These are phyloP conservation scores for Bellardia pandia DNA, from an alignment of 2,888 invertebrate species.

Conservation along the genomic window DNA sequence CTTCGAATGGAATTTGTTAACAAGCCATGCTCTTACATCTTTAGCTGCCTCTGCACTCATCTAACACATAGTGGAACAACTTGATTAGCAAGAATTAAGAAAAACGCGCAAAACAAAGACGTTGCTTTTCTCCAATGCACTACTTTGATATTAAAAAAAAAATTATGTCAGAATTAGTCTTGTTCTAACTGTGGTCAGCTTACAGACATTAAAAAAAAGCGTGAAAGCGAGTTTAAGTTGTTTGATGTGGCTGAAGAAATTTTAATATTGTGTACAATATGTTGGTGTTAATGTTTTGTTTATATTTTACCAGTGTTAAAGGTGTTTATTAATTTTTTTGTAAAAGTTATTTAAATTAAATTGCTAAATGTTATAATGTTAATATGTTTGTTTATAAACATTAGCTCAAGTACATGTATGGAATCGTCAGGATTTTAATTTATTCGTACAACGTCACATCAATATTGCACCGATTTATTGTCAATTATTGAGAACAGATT, in stretches of 20 bases:
- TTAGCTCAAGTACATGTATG: constrained; percentile 48
- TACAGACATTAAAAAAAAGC: constrained; percentile 5
- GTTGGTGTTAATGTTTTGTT: constrained; percentile 5
- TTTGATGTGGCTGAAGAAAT: not conserved
- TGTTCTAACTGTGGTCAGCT: constrained; percentile 42
- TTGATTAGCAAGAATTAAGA: constrained; percentile 33
- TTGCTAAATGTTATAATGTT: not conserved
- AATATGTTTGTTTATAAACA: constrained; percentile 14
- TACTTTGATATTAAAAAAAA: constrained; percentile 43
- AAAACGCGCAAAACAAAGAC: constrained; percentile 5
- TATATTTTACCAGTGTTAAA: constrained; percentile 22
- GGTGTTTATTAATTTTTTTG: constrained; percentile 22
- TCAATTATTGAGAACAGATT: constrained; percentile 76
- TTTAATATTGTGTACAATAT: not conserved
- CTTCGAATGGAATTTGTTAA: constrained; percentile 16
- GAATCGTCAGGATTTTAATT: constrained; percentile 58
- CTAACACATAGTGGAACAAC: constrained; percentile 24
- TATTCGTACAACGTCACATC: constrained; percentile 74
- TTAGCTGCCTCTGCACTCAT: not conserved
- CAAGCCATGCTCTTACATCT: not conserved
- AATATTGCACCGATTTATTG: constrained; percentile 80
- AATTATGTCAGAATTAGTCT: constrained; percentile 63
- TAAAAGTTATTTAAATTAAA: not conserved
- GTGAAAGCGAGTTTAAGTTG: not conserved
- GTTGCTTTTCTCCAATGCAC: constrained; percentile 13